These are phyloP conservation scores for Colinus virginianus DNA, from an alignment of 2,113 vertebrate species.

Conservation along the genomic window DNA sequence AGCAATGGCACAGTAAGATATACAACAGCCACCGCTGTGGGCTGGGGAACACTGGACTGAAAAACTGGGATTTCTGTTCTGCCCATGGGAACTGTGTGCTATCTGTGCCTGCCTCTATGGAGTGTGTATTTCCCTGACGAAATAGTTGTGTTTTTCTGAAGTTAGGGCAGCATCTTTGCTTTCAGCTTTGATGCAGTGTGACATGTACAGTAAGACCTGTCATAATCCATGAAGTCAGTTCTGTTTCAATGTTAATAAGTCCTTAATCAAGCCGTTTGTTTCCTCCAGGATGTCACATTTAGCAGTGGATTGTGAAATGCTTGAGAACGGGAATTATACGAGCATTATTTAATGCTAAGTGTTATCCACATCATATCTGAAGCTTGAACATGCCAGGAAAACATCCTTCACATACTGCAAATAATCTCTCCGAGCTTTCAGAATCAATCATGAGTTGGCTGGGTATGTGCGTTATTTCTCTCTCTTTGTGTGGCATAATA, in stretches of 20 bases:
- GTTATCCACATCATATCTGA: constrained; percentile 50
- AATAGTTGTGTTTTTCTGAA: constrained; percentile 1
- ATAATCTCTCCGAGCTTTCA: constrained; percentile 22
- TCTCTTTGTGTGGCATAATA: background rate
- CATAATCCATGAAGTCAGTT: constrained; percentile 64
- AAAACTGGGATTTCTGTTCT: background rate
- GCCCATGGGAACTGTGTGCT: background rate
- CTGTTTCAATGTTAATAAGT: constrained; percentile 70
- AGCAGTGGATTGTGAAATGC: constrained; percentile 57
- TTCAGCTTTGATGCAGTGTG: constrained; percentile 62
- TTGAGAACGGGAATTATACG: constrained; percentile 51
- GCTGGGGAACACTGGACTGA: background rate
- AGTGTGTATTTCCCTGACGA: background rate
- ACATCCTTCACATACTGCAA: constrained; percentile 42
- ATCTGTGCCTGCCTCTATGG: background rate
- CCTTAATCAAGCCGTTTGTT: constrained; percentile 76
- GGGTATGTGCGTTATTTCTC: background rate
- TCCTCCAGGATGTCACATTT: constrained; percentile 68
- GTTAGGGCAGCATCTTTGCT: constrained; percentile 22
- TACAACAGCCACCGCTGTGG: background rate
- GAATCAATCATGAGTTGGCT: constrained; percentile 45
- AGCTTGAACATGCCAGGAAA: constrained; percentile 54
- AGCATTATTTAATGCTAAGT: constrained; percentile 53
- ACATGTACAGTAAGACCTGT: constrained; percentile 59
- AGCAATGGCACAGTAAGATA: background rate